These are phyloP conservation scores for Aplocera efformata DNA, from an alignment of 2,888 invertebrate genomes.

Conservation along the genomic window DNA sequence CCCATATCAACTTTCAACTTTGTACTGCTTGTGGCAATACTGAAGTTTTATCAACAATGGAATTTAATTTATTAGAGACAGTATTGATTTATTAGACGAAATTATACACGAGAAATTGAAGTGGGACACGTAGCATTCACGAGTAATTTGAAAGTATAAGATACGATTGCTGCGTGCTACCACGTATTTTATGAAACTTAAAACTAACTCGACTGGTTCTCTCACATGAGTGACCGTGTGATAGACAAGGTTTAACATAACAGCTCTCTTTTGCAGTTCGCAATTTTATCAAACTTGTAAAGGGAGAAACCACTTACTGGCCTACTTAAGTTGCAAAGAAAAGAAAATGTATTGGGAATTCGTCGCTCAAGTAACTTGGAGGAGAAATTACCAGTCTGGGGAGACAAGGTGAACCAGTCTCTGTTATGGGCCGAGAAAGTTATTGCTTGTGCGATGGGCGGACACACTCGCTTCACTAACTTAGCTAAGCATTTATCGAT, in stretches of 20 bases:
- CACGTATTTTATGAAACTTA: conserved; percentile 41
- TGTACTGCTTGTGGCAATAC: conserved; percentile 55
- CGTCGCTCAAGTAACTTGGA: conserved; percentile 46
- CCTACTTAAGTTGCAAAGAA: conserved; percentile 68
- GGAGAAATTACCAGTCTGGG: conserved; percentile 65
- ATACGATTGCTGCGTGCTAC: conserved; percentile 31
- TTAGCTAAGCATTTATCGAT: conserved; percentile 28
- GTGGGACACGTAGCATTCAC: conserved; percentile 17
- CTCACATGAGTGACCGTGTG: conserved; percentile 26
- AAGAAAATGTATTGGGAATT: conserved; percentile 67
- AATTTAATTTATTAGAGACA: conserved; percentile 56
- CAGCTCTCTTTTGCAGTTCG: conserved; percentile 45
- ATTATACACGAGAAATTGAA: conserved; percentile 30
- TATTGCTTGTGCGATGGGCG: conserved; percentile 43
- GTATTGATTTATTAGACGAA: conserved; percentile 48
- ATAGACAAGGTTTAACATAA: conserved; percentile 44
- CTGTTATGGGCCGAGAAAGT: conserved; percentile 67
- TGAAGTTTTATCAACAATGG: conserved; percentile 53
- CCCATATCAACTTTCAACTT: conserved; percentile 69
- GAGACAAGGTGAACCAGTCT: conserved; percentile 63
- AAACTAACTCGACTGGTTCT: conserved; percentile 40
- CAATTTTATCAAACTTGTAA: conserved; percentile 59
- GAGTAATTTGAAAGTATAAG: conserved; percentile 39
- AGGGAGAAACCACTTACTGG: conserved; percentile 63
- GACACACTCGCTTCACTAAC: conserved; percentile 31